Percentiles rank a stretch among this genome's conserved stretches.
Evolutionary conservation across 2,113 vertebrate species (phyloP).

Genomic region (Fregata magnificens): DNA sequence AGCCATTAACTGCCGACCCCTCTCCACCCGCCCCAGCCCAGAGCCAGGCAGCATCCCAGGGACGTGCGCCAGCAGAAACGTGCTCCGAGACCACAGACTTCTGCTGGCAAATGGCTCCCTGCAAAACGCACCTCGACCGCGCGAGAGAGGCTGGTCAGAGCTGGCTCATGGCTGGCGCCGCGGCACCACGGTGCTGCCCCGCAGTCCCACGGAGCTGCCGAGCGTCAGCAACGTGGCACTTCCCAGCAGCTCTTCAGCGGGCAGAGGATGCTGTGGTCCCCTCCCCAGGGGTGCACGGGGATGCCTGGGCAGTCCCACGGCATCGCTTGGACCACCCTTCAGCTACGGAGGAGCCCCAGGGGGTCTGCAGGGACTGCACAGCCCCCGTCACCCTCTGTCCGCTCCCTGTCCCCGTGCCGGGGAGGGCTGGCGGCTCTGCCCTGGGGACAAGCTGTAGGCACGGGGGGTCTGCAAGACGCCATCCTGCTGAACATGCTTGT

Average conservation of each 20-base stretch:
- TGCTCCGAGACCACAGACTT: background rate
- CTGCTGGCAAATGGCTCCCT: background rate
- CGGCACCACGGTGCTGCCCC: background rate
- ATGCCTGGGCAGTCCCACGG: background rate
- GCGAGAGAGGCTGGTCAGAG: background rate
- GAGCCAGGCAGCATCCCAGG: background rate
- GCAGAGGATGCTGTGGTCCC: rapidly evolving
- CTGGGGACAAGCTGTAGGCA: background rate
- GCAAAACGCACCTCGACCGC: rapidly evolving
- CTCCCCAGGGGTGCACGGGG: rapidly evolving
- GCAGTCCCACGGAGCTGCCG: rapidly evolving
- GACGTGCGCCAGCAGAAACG: background rate
- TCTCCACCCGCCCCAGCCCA: background rate
- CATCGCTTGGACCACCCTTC: rapidly evolving
- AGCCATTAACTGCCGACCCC: rapidly evolving
- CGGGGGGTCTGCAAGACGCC: rapidly evolving
- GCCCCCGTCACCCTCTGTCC: rapidly evolving
- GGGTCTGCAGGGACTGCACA: background rate
- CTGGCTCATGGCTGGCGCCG: rapidly evolving
- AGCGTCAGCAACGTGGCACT: rapidly evolving
- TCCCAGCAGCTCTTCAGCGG: background rate
- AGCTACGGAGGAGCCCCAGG: rapidly evolving
- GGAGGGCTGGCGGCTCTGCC: background rate
- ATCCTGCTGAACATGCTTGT: rapidly evolving
- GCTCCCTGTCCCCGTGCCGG: background rate